phyloP scores from a whole-genome alignment of 2,113 vertebrate species.

The Promerops cafer region DNA sequence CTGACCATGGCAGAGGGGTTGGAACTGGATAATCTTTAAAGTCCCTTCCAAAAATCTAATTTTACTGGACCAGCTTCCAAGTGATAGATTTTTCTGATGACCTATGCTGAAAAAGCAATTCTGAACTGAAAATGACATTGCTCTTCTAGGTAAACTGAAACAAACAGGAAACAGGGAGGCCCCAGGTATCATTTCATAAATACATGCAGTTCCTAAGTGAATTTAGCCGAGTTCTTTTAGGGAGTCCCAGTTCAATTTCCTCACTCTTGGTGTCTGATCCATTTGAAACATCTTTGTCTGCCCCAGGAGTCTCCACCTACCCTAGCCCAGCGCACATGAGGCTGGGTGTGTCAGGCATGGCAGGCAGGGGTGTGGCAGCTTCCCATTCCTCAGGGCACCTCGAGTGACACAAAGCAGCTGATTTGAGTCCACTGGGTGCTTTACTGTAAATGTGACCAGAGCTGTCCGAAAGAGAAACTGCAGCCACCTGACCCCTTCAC shows the following conservation, averaged over 20 bases:
- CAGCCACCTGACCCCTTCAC: not conserved
- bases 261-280: not conserved
- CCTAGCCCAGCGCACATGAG: not conserved
- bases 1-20: not conserved
- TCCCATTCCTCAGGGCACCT: not conserved
- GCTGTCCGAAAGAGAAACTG: not conserved
- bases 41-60: not conserved
- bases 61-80: not conserved
- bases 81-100: not conserved
- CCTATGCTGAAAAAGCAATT: not conserved
- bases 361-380: not conserved
- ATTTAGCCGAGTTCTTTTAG: not conserved
- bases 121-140: not conserved
- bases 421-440: not conserved
- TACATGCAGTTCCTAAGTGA: accelerated
- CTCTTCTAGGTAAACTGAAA: not conserved
- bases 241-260: not conserved
- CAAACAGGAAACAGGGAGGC: not conserved
- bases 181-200: not conserved
- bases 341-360: not conserved
- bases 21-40: not conserved
- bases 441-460: not conserved
- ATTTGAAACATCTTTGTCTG: not conserved
- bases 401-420: accelerated
- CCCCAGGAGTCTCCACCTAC: not conserved